Conservation (phyloP, 2,113 vertebrate genomes). For the Nothoprocta perdicaria region DNA sequence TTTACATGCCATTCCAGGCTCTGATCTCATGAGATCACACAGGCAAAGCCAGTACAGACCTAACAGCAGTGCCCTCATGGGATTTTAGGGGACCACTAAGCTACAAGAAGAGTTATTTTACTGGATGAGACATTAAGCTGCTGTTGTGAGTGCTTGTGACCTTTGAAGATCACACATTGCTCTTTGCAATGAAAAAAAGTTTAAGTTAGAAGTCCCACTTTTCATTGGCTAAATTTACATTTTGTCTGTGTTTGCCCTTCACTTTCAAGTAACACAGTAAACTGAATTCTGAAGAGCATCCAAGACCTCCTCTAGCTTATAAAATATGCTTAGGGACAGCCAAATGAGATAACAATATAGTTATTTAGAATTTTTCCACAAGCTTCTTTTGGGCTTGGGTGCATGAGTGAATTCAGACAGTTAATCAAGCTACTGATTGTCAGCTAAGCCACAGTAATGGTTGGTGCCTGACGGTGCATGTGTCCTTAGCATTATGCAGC, state of each 20-base stretch:
- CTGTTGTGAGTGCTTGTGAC: neutral
- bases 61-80: neutral
- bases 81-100: conserved; percentile 22
- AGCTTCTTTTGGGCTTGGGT: neutral
- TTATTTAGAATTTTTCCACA: conserved; percentile 43
- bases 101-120: conserved; percentile 7
- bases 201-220: neutral
- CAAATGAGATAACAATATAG: conserved; percentile 52
- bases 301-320: conserved; percentile 14
- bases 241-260: conserved; percentile 14
- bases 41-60: conserved; percentile 3
- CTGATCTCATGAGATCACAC: conserved; percentile 42
- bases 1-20: conserved; percentile 40
- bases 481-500: conserved; percentile 49
- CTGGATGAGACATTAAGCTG: neutral
- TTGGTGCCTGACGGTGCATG: conserved; percentile 28
- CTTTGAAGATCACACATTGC: conserved; percentile 17
- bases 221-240: neutral
- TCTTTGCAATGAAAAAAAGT: neutral
- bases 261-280: neutral
- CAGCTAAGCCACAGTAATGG: conserved; percentile 37
- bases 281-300: conserved; percentile 32
- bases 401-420: conserved; percentile 43
- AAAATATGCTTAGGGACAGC: conserved; percentile 30
- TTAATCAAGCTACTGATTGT: conserved; percentile 60